Evolutionary conservation across 2,797 vertebrate species (phyloP).

Genomic region (Enteromius fasciolatus): DNA sequence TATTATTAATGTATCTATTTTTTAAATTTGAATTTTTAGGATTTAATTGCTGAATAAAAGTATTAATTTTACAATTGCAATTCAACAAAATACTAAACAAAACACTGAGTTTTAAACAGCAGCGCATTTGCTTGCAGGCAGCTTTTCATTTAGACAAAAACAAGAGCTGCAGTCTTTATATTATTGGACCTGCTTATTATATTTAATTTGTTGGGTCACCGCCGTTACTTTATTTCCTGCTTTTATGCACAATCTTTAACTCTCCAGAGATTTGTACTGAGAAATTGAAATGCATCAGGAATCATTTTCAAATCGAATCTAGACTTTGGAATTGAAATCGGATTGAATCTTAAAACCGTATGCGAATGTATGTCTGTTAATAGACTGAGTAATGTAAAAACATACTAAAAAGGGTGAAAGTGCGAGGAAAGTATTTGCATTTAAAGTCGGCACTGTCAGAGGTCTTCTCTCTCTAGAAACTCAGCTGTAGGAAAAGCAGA

Average conservation of each 20-base stretch:
- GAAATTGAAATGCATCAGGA: background rate
- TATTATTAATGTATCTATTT: background rate
- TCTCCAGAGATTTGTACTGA: background rate
- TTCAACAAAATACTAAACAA: background rate
- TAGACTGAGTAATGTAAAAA: conserved; percentile 12
- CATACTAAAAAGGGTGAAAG: conserved; percentile 1
- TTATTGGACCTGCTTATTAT: conserved; percentile 6
- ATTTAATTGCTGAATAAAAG: background rate
- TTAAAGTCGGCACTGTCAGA: conserved; percentile 44
- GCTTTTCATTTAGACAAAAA: conserved; percentile 8
- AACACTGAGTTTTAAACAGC: background rate
- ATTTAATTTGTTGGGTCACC: background rate
- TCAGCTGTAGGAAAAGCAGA: conserved; percentile 48
- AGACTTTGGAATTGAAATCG: background rate
- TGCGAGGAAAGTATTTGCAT: conserved; percentile 29
- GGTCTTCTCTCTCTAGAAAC: conserved; percentile 47
- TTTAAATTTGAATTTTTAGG: too few relatives aligned
- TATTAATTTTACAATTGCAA: background rate
- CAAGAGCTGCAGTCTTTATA: background rate
- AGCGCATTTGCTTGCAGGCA: background rate
- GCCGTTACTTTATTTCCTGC: background rate
- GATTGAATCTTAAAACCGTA: conserved; percentile 7
- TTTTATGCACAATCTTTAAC: conserved; percentile 3
- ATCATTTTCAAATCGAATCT: background rate
- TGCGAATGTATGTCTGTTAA: background rate